A percentile compares a stretch with the other conserved stretches of the same genome.
Evolutionary conservation across 2,113 vertebrate species (phyloP).

Genomic region (Plecturocebus donacophilus): DNA sequence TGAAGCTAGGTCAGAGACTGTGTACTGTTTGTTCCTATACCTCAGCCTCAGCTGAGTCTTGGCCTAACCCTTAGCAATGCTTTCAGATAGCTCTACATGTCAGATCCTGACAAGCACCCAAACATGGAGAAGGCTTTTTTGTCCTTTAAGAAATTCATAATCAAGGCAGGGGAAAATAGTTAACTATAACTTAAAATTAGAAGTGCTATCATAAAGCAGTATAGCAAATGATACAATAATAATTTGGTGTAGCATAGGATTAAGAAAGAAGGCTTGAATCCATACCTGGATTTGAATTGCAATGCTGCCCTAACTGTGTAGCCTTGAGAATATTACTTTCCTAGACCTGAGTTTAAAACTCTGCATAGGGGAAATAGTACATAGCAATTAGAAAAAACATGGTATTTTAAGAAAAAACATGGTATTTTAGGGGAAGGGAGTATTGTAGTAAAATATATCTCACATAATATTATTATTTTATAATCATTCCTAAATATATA

Average conservation of each 20-base stretch:
- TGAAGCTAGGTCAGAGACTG: not conserved
- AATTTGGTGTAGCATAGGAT: not conserved
- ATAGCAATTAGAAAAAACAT: not conserved
- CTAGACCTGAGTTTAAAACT: not conserved
- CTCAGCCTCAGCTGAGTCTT: not conserved
- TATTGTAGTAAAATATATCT: not conserved
- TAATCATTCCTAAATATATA: not conserved
- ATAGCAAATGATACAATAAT: not conserved
- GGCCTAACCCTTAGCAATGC: not conserved
- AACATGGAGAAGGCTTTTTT: not conserved
- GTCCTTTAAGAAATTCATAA: not conserved
- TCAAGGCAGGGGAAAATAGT: not conserved
- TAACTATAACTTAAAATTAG: not conserved
- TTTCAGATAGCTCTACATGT: not conserved
- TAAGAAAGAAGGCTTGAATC: not conserved
- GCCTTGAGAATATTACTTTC: not conserved
- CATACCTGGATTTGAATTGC: not conserved
- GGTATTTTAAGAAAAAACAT: not conserved
- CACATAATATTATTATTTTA: not conserved
- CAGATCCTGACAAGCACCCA: not conserved
- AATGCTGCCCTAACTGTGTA: not conserved
- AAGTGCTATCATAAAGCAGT: not conserved
- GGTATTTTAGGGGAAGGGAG: not conserved
- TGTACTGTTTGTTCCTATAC: not conserved
- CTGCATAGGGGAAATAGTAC: not conserved